These are phyloP conservation scores for Gerosis bhagava DNA, from an alignment of 2,888 invertebrate species.

Conservation along the genomic window DNA sequence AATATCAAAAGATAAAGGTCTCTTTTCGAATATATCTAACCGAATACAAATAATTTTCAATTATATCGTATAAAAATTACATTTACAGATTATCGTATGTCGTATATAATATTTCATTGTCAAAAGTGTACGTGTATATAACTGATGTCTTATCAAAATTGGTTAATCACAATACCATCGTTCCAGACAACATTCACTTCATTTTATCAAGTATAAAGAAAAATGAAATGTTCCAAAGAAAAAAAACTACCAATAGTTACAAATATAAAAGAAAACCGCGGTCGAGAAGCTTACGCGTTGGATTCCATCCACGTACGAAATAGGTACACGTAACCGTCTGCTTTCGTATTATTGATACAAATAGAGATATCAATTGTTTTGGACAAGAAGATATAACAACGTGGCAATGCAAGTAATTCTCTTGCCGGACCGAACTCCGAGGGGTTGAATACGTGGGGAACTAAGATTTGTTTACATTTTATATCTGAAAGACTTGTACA, in stretches of 20 bases:
- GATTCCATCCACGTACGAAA: constrained; percentile 72
- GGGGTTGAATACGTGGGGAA: constrained; percentile 52
- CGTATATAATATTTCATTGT: too few relatives aligned
- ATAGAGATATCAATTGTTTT: constrained; percentile 81
- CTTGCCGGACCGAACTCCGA: constrained; percentile 52
- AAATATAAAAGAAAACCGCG: constrained; percentile 56
- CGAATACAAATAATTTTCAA: too few relatives aligned
- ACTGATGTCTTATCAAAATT: too few relatives aligned
- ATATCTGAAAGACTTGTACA: constrained; percentile 55
- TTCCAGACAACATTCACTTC: constrained; percentile 5
- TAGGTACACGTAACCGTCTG: constrained; percentile 77
- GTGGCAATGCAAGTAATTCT: constrained; percentile 68
- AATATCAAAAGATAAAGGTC: too few relatives aligned
- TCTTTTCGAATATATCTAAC: too few relatives aligned
- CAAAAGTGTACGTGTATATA: too few relatives aligned
- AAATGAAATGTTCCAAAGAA: constrained; percentile 39
- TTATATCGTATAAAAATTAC: too few relatives aligned
- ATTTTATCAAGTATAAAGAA: constrained; percentile 21
- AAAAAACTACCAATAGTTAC: constrained; percentile 53
- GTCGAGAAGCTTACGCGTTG: constrained; percentile 47
- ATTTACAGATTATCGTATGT: too few relatives aligned
- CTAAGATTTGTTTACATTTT: constrained; percentile 45
- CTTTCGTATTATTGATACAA: constrained; percentile 79
- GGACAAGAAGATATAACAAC: constrained; percentile 69
- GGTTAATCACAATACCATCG: constrained; percentile 10